These are phyloP conservation scores for Leptopilina boulardi DNA, from an alignment of 1,140 invertebrate genomes.

Conservation along the genomic window DNA sequence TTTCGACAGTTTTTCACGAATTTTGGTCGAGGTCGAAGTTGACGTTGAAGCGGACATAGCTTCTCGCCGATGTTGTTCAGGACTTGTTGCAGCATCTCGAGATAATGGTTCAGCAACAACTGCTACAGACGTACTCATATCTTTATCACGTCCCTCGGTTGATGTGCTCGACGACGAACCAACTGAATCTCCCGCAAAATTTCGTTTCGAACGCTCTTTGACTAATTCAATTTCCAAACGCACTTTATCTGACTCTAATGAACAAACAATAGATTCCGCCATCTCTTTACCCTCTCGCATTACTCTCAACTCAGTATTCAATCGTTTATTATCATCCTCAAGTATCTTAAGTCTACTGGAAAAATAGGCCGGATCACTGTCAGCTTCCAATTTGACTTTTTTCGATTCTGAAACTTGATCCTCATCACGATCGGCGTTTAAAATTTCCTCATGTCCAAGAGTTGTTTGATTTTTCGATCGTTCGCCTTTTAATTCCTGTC, in stretches of 20 bases:
- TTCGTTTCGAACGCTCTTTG: constrained; percentile 47
- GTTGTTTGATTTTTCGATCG: constrained; percentile 59
- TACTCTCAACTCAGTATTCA: constrained; percentile 59
- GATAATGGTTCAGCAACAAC: constrained; percentile 58
- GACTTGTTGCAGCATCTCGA: constrained; percentile 68
- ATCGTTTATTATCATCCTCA: constrained; percentile 67
- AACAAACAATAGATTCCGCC: constrained; percentile 67
- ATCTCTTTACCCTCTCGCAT: constrained; percentile 59
- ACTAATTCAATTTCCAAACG: constrained; percentile 71
- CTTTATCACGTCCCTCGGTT: constrained; percentile 63
- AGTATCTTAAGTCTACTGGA: constrained; percentile 60
- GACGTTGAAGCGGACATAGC: constrained; percentile 34
- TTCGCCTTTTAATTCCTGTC: constrained; percentile 61
- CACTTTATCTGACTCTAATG: constrained; percentile 68
- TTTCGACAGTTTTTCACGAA: constrained; percentile 71
- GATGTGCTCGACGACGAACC: constrained; percentile 45
- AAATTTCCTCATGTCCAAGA: constrained; percentile 48
- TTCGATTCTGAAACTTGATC: constrained; percentile 74
- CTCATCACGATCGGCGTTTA: constrained; percentile 75
- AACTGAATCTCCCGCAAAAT: constrained; percentile 36
- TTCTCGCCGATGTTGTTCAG: constrained; percentile 61
- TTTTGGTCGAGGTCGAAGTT: constrained; percentile 42
- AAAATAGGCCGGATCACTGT: constrained; percentile 52
- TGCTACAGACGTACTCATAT: constrained; percentile 72
- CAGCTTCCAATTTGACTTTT: constrained; percentile 68